These are phyloP conservation scores for Scrobipalpa atriplicella DNA, from an alignment of 2,888 invertebrate genomes.

Conservation along the genomic window DNA sequence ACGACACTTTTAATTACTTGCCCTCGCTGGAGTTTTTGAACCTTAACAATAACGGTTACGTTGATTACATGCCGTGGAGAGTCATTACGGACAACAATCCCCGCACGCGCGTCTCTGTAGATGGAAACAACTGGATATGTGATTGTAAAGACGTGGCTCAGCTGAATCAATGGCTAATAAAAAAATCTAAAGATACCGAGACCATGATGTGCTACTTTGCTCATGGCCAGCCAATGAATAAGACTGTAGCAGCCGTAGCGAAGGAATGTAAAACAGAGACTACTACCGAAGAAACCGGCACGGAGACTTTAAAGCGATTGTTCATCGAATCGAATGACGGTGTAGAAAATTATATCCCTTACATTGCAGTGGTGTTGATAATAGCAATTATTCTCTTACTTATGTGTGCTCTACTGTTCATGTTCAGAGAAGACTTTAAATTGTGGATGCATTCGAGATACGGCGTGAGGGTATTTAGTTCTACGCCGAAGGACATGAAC, in stretches of 20 bases:
- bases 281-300: slow-evolving; percentile 84
- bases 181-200: slow-evolving; percentile 86
- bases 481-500: slow-evolving; percentile 79
- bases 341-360: slow-evolving; percentile 88
- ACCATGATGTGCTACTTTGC: slow-evolving; percentile 86
- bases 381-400: slow-evolving; percentile 87
- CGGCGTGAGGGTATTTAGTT: slow-evolving; percentile 88
- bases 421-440: slow-evolving; percentile 89
- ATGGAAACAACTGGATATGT: slow-evolving; percentile 93
- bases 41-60: slow-evolving; percentile 90
- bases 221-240: slow-evolving; percentile 76
- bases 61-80: slow-evolving; percentile 89
- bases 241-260: slow-evolving; percentile 74
- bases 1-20: slow-evolving; percentile 89
- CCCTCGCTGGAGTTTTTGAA: slow-evolving; percentile 87
- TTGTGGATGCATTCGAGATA: slow-evolving; percentile 91
- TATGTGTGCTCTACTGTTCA: slow-evolving; percentile 86
- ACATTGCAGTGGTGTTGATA: slow-evolving; percentile 87
- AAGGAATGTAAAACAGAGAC: slow-evolving; percentile 84
- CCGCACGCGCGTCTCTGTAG: slow-evolving; percentile 87
- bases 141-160: slow-evolving; percentile 88
- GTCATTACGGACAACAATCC: slow-evolving; percentile 86
- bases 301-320: slow-evolving; percentile 79
- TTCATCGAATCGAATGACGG: slow-evolving; percentile 85
- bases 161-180: slow-evolving; percentile 87